These are phyloP conservation scores for Pyralis farinalis DNA, from an alignment of 2,888 invertebrate genomes.

Conservation along the genomic window DNA sequence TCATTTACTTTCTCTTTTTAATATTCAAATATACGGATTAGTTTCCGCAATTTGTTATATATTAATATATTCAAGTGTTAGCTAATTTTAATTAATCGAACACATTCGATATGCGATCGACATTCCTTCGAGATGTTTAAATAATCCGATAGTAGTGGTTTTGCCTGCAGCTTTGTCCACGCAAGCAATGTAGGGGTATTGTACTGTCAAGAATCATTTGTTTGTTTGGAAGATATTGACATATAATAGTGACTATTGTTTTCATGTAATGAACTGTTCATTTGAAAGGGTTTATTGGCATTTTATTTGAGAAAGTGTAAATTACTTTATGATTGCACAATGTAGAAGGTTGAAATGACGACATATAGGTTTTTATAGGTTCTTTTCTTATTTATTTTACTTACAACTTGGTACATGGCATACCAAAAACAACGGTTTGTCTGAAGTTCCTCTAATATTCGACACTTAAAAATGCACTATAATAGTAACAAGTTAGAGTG, in stretches of 20 bases:
- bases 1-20: constrained; percentile 29
- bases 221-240: constrained; percentile 6
- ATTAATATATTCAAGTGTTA: constrained; percentile 15
- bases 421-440: too few relatives aligned
- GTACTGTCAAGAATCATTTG: constrained; percentile 10
- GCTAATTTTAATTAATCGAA: constrained; percentile 11
- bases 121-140: neutral
- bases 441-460: too few relatives aligned
- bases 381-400: too few relatives aligned
- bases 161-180: constrained; percentile 1
- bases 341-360: too few relatives aligned
- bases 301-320: too few relatives aligned
- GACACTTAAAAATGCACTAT: too few relatives aligned
- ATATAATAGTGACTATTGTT: neutral
- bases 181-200: constrained; percentile 1
- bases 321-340: too few relatives aligned
- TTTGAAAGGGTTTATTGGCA: too few relatives aligned
- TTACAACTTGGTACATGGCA: too few relatives aligned
- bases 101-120: neutral
- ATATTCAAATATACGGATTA: constrained; percentile 21
- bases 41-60: constrained; percentile 17
- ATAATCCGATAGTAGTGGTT: neutral
- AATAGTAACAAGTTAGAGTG: too few relatives aligned
- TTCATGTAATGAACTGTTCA: too few relatives aligned
- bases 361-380: too few relatives aligned